Evolutionary conservation across 1,140 invertebrate species (phyloP).

Genomic region (Orussus abietinus): DNA sequence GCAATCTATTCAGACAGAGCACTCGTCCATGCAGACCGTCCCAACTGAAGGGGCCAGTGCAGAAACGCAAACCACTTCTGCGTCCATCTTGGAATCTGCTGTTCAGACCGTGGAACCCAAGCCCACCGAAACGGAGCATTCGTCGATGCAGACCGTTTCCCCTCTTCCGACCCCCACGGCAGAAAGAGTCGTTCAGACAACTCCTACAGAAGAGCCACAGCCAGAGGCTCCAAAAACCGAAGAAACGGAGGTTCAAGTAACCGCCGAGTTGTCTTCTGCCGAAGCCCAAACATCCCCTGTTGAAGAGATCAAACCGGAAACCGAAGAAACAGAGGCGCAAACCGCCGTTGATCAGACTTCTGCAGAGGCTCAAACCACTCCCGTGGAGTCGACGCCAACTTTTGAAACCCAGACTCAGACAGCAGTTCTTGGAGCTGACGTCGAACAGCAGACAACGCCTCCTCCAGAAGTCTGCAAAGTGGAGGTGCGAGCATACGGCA

Average conservation of each 20-base stretch:
- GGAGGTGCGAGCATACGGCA: conserved; percentile 19
- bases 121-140: conserved; percentile 31
- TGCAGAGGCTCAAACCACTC: conserved; percentile 26
- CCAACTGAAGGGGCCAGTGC: conserved; percentile 25
- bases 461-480: conserved; percentile 17
- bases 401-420: conserved; percentile 39
- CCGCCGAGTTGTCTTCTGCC: no score
- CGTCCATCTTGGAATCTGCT: conserved; percentile 27
- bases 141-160: conserved; percentile 34
- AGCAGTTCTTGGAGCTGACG: conserved; percentile 17
- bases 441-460: conserved; percentile 30
- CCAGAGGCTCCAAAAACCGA: conserved; percentile 31
- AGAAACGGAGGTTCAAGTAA: conserved; percentile 35
- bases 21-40: conserved; percentile 38
- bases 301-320: conserved; percentile 33
- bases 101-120: conserved; percentile 30
- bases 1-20: conserved; percentile 31
- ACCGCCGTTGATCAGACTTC: neutral
- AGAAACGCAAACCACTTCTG: conserved; percentile 56
- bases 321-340: neutral
- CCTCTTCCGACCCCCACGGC: conserved; percentile 27
- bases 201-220: conserved; percentile 28
- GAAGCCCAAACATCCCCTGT: conserved; percentile 19
- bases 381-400: conserved; percentile 3
- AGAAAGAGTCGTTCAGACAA: conserved; percentile 33